These are phyloP conservation scores for Micronycteris hirsuta DNA, from an alignment of 2,113 vertebrate genomes.

Conservation along the genomic window DNA sequence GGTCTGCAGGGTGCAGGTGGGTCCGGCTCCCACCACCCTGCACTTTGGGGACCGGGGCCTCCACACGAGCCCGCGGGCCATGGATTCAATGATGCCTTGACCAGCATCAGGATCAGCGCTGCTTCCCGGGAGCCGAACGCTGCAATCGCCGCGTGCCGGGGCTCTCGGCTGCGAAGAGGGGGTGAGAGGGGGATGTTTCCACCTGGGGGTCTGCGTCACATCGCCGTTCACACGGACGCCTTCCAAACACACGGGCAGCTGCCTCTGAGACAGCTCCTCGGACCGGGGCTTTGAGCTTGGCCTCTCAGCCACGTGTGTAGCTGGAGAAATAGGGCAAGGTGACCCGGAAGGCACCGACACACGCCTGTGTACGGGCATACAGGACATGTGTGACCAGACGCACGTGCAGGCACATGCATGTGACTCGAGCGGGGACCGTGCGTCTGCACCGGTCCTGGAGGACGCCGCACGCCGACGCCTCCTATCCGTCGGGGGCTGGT, in stretches of 20 bases:
- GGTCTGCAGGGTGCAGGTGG: neutral
- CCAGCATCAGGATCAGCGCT: rapidly evolving
- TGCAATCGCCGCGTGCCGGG: rapidly evolving
- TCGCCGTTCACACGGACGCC: constrained; percentile 31
- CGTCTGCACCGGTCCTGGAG: neutral
- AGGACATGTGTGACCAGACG: too few relatives aligned
- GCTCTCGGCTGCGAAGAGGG: neutral
- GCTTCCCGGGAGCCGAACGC: neutral
- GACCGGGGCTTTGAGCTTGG: constrained; percentile 52
- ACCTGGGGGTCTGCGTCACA: neutral
- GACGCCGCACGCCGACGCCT: rapidly evolving
- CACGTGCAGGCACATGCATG: neutral
- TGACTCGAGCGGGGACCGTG: neutral
- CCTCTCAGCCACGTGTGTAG: constrained; percentile 26
- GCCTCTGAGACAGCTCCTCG: constrained; percentile 16
- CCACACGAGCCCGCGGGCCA: rapidly evolving
- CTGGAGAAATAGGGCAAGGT: constrained; percentile 48
- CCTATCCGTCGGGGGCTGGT: neutral
- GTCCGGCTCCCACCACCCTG: too few relatives aligned
- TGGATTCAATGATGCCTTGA: rapidly evolving
- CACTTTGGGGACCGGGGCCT: too few relatives aligned
- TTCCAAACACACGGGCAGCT: neutral
- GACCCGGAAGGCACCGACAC: neutral
- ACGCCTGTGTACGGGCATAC: rapidly evolving
- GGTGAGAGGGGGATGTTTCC: neutral